A percentile compares a stretch with the other conserved stretches of the same genome.
phyloP scores from a whole-genome alignment of 2,888 invertebrate species.

The Xanthia togata region DNA sequence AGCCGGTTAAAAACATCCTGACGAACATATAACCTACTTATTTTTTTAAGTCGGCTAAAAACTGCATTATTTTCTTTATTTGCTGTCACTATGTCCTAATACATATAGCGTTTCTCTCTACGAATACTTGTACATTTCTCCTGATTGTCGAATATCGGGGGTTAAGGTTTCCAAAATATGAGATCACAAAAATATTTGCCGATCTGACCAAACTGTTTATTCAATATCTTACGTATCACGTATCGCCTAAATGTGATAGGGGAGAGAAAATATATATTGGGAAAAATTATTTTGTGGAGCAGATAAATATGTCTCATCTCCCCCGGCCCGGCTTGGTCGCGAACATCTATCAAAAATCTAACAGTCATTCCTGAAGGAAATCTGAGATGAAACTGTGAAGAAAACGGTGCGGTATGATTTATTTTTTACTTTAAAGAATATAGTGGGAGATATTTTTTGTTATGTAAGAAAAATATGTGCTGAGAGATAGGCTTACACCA shows the following conservation, averaged over 20 bases:
- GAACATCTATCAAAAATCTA: slow-evolving; percentile 81
- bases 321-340: slow-evolving; percentile 49
- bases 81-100: too few relatives aligned
- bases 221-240: slow-evolving; percentile 71
- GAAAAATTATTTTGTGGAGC: slow-evolving; percentile 78
- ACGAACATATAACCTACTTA: too few relatives aligned
- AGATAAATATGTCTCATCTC: slow-evolving; percentile 79
- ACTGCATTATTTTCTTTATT: background rate
- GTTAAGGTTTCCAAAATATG: slow-evolving; percentile 39
- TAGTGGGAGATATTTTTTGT: too few relatives aligned
- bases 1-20: too few relatives aligned
- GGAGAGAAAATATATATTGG: slow-evolving; percentile 74
- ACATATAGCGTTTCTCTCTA: background rate
- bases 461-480: background rate
- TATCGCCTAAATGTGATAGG: slow-evolving; percentile 51
- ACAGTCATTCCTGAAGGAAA: slow-evolving; percentile 75
- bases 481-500: background rate
- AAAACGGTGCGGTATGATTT: slow-evolving; percentile 44
- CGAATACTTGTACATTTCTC: background rate
- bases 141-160: background rate
- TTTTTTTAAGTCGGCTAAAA: background rate
- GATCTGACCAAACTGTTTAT: slow-evolving; percentile 66
- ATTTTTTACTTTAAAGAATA: background rate
- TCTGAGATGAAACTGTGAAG: slow-evolving; percentile 59
- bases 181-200: slow-evolving; percentile 61